phyloP scores from a whole-genome alignment of 2,888 invertebrate species.

The Phortica magna region DNA sequence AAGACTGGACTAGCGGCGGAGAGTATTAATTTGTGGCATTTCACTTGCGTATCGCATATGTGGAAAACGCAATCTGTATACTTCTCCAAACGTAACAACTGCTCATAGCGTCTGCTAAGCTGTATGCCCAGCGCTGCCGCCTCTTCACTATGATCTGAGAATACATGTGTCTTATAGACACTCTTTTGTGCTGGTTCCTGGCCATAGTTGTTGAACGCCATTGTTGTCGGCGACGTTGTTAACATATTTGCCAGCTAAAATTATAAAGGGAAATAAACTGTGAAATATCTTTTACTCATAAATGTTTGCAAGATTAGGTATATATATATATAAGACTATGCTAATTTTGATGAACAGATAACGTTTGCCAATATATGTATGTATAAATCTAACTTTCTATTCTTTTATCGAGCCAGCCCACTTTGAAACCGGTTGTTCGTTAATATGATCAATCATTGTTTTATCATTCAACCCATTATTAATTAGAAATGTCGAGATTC shows the following conservation, averaged over 20 bases:
- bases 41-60: slow-evolving; percentile 79
- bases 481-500: neutral
- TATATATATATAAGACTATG: no score
- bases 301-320: no score
- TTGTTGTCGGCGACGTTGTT: slow-evolving; percentile 43
- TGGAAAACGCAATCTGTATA: slow-evolving; percentile 75
- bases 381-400: no score
- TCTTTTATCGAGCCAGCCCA: neutral
- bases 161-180: slow-evolving; percentile 48
- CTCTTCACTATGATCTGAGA: slow-evolving; percentile 57
- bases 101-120: slow-evolving; percentile 71
- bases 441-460: slow-evolving; percentile 10
- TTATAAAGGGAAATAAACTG: neutral
- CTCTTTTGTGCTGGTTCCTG: neutral
- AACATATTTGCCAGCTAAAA: slow-evolving; percentile 49
- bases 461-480: neutral
- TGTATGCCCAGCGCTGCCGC: slow-evolving; percentile 41
- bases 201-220: slow-evolving; percentile 36
- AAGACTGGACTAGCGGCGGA: slow-evolving; percentile 93
- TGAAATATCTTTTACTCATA: neutral
- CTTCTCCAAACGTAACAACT: slow-evolving; percentile 71
- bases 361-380: no score
- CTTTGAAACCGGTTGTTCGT: neutral
- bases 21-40: slow-evolving; percentile 88
- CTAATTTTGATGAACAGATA: no score